A percentile compares a stretch with the other conserved stretches of the same genome.
These are phyloP conservation scores for Parapsyche elsis DNA, from an alignment of 1,140 invertebrate genomes.

Conservation along the genomic window DNA sequence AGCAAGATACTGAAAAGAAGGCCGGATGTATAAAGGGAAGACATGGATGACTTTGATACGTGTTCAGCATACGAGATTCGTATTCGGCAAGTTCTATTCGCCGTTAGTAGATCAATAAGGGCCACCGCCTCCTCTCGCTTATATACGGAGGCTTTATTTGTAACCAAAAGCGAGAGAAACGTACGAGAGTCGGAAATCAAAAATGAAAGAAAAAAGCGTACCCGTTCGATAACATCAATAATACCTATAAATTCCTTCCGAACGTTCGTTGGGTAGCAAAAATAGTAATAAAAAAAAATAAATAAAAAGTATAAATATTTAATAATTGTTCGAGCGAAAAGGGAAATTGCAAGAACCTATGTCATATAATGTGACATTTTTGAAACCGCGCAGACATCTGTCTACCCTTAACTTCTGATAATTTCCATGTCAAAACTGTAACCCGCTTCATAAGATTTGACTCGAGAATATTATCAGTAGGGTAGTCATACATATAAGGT, in stretches of 20 bases:
- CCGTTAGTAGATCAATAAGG: constrained; percentile 27
- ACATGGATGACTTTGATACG: constrained; percentile 37
- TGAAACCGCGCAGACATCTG: not conserved
- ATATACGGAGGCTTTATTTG: not conserved
- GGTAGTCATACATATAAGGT: too few species aligned
- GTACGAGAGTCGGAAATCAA: constrained; percentile 5
- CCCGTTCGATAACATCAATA: too few species aligned
- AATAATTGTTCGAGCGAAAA: not conserved
- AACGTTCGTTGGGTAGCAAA: too few species aligned
- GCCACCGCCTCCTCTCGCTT: not conserved
- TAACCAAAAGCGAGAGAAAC: not conserved
- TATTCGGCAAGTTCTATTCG: not conserved
- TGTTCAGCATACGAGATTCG: constrained; percentile 39
- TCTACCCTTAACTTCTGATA: not conserved
- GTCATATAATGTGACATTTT: not conserved
- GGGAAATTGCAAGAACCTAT: not conserved
- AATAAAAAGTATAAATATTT: too few species aligned
- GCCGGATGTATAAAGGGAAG: constrained; percentile 19
- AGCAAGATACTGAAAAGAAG: constrained; percentile 30
- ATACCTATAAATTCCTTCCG: too few species aligned
- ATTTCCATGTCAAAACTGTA: constrained; percentile 2
- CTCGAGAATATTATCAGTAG: too few species aligned
- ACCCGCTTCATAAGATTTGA: not conserved
- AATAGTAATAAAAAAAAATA: too few species aligned
- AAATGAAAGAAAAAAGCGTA: not conserved